Conservation (phyloP, 2,888 invertebrate species). For the Heteromurus nitidus region DNA sequence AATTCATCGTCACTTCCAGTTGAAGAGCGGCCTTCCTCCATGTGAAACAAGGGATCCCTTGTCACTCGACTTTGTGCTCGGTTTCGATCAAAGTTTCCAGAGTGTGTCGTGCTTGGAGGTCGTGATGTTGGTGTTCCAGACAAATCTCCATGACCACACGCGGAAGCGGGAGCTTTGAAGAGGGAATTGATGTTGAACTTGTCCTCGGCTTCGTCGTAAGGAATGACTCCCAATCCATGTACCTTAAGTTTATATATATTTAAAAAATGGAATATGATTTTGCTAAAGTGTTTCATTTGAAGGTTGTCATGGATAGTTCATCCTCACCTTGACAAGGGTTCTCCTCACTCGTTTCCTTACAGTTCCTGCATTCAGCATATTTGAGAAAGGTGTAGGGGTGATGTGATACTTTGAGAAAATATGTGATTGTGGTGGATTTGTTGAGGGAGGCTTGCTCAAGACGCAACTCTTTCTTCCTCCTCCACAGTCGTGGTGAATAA, state of each 20-base stretch:
- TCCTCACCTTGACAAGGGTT: constrained; percentile 37
- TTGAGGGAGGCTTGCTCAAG: too few relatives aligned
- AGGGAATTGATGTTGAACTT: background rate
- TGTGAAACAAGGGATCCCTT: constrained; percentile 26
- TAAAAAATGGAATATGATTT: background rate
- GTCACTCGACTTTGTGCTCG: constrained; percentile 11
- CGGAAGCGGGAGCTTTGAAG: background rate
- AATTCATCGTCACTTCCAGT: background rate
- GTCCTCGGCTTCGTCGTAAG: background rate
- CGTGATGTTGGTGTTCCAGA: background rate
- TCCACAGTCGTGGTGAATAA: too few relatives aligned
- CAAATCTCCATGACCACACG: too few relatives aligned
- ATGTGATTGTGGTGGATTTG: too few relatives aligned
- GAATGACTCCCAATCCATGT: constrained; percentile 22
- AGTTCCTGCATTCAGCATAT: constrained; percentile 47
- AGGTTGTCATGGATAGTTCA: too few relatives aligned
- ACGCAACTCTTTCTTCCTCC: too few relatives aligned
- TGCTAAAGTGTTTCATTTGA: background rate
- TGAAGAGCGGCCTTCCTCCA: background rate
- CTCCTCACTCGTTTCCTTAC: constrained; percentile 26
- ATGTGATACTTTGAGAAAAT: too few relatives aligned
- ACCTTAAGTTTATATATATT: background rate
- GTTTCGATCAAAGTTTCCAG: background rate
- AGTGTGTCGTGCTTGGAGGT: background rate
- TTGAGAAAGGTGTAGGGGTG: too few relatives aligned